These are phyloP conservation scores for Lithobates sylvaticus DNA, from an alignment of 2,797 vertebrate genomes.

Conservation along the genomic window DNA sequence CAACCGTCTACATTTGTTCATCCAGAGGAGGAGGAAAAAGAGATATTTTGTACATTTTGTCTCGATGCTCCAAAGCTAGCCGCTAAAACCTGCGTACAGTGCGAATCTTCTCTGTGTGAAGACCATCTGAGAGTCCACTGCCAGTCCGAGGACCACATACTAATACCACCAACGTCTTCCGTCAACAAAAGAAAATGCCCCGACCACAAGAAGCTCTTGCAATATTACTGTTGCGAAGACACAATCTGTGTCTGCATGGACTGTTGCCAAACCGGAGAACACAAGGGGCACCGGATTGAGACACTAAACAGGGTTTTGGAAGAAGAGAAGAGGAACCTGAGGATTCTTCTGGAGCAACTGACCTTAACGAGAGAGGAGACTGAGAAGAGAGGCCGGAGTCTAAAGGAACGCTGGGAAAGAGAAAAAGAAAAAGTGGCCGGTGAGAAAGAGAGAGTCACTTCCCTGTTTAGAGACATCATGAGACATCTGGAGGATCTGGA, in stretches of 20 bases:
- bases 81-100: too few species aligned
- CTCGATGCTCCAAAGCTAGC: too few species aligned
- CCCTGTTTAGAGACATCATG: constrained; percentile 6
- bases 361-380: too few species aligned
- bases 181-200: too few species aligned
- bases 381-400: neutral
- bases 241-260: constrained; percentile 70
- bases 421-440: neutral
- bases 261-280: constrained; percentile 30
- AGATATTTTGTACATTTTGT: too few species aligned
- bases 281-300: too few species aligned
- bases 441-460: neutral
- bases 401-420: constrained; percentile 68
- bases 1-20: too few species aligned
- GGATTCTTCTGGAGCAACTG: too few species aligned
- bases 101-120: too few species aligned
- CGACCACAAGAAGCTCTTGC: constrained; percentile 65
- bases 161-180: constrained; percentile 65
- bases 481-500: neutral
- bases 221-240: constrained; percentile 77
- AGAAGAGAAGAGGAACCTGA: too few species aligned
- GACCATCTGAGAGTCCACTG: constrained; percentile 65
- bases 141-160: constrained; percentile 66
- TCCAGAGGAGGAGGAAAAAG: too few species aligned
- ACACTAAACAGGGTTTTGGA: too few species aligned